A percentile compares a stretch with the other conserved stretches of the same genome.
These are phyloP conservation scores for Melikaiella ostensackeni DNA, from an alignment of 2,888 invertebrate species.

Conservation along the genomic window DNA sequence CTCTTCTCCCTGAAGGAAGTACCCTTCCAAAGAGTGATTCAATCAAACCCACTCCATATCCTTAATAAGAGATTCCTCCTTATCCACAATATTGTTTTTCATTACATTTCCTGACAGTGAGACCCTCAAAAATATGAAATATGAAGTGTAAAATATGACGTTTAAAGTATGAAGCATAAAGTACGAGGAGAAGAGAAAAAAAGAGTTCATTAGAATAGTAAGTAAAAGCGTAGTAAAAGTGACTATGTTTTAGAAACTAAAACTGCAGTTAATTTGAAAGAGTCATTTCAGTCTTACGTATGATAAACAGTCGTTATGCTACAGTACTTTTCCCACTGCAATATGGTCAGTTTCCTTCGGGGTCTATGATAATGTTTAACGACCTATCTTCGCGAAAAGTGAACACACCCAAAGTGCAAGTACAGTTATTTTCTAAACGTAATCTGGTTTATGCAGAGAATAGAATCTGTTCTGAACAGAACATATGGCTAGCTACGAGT, in stretches of 20 bases:
- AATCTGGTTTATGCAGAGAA: slow-evolving; percentile 4
- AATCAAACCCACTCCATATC: background rate
- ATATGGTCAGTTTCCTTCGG: slow-evolving; percentile 12
- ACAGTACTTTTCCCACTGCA: slow-evolving; percentile 14
- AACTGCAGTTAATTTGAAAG: slow-evolving; percentile 8
- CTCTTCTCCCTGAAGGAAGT: background rate
- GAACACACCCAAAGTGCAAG: slow-evolving; percentile 5
- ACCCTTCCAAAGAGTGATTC: background rate
- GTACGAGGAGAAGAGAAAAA: too few species aligned
- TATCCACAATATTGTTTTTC: background rate
- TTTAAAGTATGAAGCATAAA: too few species aligned
- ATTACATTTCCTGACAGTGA: too few species aligned
- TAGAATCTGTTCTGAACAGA: background rate
- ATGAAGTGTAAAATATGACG: too few species aligned
- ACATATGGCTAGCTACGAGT: slow-evolving; percentile 21
- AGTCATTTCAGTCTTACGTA: slow-evolving; percentile 14
- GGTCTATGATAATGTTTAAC: slow-evolving; percentile 14
- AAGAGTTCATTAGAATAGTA: background rate
- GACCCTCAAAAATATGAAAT: too few species aligned
- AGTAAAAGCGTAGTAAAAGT: slow-evolving; percentile 29
- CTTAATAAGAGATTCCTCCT: background rate
- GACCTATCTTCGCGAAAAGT: slow-evolving; percentile 17
- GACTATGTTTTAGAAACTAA: slow-evolving; percentile 22
- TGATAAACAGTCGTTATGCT: slow-evolving; percentile 22
- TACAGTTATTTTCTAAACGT: slow-evolving; percentile 25